These are phyloP conservation scores for Cheirogaleus medius DNA, from an alignment of 2,113 vertebrate genomes.

Conservation along the genomic window DNA sequence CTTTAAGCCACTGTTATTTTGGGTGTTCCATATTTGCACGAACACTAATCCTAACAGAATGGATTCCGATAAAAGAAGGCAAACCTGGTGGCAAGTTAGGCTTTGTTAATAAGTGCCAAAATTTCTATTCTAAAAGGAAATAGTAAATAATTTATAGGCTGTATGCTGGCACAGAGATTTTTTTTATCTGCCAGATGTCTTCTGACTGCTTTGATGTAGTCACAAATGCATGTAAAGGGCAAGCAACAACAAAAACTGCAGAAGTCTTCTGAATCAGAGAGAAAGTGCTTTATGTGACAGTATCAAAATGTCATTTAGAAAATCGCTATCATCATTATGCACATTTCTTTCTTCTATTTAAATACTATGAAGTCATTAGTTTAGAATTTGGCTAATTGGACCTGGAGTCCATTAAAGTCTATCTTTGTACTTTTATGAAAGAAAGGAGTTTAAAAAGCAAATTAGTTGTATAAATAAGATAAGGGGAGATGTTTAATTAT, in stretches of 20 bases:
- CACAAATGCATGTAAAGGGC: background rate
- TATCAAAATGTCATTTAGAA: background rate
- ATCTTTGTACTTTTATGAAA: slow-evolving; percentile 43
- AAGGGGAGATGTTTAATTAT: background rate
- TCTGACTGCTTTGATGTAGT: background rate
- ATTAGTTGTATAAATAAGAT: slow-evolving; percentile 38
- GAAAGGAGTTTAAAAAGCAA: slow-evolving; percentile 38
- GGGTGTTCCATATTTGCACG: background rate
- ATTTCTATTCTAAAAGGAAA: slow-evolving; percentile 21
- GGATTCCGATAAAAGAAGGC: background rate
- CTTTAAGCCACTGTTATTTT: background rate
- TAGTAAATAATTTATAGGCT: background rate
- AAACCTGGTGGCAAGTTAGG: background rate
- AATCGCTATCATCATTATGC: background rate
- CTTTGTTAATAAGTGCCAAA: background rate
- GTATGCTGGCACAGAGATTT: background rate
- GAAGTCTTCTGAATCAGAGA: background rate
- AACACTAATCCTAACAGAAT: background rate
- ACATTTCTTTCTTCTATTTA: background rate
- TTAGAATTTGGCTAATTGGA: slow-evolving; percentile 54
- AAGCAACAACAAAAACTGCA: background rate
- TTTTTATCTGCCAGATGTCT: background rate
- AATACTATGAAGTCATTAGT: slow-evolving; percentile 24
- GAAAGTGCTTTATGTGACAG: background rate
- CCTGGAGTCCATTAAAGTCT: background rate